Percentiles rank a stretch among this genome's conserved stretches.
phyloP scores from a whole-genome alignment of 1,140 invertebrate genomes.

The Hestina assimilis region DNA sequence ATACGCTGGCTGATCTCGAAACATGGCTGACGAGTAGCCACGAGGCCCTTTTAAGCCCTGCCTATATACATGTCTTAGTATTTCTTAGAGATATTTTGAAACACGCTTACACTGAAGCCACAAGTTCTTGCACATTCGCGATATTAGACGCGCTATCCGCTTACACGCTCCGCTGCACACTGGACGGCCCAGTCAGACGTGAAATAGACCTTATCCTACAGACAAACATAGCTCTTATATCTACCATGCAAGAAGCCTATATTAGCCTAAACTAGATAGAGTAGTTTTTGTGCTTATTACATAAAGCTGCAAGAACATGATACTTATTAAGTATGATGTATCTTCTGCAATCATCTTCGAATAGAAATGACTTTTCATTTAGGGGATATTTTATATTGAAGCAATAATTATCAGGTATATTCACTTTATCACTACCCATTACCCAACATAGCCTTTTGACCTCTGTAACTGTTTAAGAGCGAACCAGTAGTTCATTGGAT shows the following conservation, averaged over 20 bases:
- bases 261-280: not conserved
- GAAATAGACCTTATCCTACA: constrained; percentile 25
- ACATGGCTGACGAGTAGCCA: too few relatives aligned
- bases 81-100: not conserved
- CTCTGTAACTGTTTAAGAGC: too few relatives aligned
- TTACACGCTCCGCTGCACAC: constrained; percentile 29
- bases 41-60: too few relatives aligned
- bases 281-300: not conserved
- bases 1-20: too few relatives aligned
- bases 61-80: not conserved
- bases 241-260: not conserved
- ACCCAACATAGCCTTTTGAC: too few relatives aligned
- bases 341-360: constrained; percentile 11
- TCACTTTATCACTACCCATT: too few relatives aligned
- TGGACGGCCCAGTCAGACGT: constrained; percentile 32
- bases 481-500: too few relatives aligned
- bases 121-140: constrained; percentile 8
- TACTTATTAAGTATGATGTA: constrained; percentile 22
- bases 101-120: not conserved
- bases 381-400: not conserved
- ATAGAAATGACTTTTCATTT: constrained; percentile 3
- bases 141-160: constrained; percentile 32
- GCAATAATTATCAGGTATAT: too few relatives aligned
- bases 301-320: constrained; percentile 7
- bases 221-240: not conserved